Evolutionary conservation across 2,113 vertebrate species (phyloP).

Genomic region (Lophius piscatorius): DNA sequence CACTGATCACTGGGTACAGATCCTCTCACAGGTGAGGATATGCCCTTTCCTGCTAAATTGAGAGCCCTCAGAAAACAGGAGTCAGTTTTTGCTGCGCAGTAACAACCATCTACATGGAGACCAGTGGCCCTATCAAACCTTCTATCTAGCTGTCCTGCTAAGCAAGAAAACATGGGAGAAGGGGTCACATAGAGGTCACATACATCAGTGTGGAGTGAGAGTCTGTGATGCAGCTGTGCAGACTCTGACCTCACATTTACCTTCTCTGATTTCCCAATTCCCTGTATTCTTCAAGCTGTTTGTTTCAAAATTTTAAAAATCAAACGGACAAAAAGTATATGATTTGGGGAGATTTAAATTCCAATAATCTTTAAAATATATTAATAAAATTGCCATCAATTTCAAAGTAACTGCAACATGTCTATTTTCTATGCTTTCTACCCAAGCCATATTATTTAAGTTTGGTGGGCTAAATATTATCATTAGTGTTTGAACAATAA

Average conservation of each 20-base stretch:
- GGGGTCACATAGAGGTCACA: slow-evolving; percentile 37
- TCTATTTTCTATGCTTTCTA: too few relatives aligned
- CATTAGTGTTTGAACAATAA: too few relatives aligned
- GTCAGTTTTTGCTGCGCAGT: slow-evolving; percentile 9
- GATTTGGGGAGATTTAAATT: too few relatives aligned
- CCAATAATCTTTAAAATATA: too few relatives aligned
- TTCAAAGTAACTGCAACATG: too few relatives aligned
- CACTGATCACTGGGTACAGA: slow-evolving; percentile 30
- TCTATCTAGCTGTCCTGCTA: slow-evolving; percentile 35
- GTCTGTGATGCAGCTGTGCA: background rate
- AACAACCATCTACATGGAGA: slow-evolving; percentile 19
- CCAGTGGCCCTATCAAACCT: slow-evolving; percentile 21
- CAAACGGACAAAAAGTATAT: too few relatives aligned
- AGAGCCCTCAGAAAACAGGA: slow-evolving; percentile 36
- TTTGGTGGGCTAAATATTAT: too few relatives aligned
- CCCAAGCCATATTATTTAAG: too few relatives aligned
- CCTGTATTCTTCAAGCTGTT: too few relatives aligned
- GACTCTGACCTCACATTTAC: slow-evolving; percentile 25
- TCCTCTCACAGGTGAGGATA: slow-evolving; percentile 28
- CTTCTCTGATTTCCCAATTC: slow-evolving; percentile 1
- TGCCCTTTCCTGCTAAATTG: slow-evolving; percentile 19
- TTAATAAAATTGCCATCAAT: too few relatives aligned
- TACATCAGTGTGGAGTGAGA: slow-evolving; percentile 2
- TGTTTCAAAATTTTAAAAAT: too few relatives aligned
- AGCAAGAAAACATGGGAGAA: slow-evolving; percentile 36